Evolutionary conservation across 2,888 invertebrate species (phyloP).

Genomic region (Drosophila rubida): DNA sequence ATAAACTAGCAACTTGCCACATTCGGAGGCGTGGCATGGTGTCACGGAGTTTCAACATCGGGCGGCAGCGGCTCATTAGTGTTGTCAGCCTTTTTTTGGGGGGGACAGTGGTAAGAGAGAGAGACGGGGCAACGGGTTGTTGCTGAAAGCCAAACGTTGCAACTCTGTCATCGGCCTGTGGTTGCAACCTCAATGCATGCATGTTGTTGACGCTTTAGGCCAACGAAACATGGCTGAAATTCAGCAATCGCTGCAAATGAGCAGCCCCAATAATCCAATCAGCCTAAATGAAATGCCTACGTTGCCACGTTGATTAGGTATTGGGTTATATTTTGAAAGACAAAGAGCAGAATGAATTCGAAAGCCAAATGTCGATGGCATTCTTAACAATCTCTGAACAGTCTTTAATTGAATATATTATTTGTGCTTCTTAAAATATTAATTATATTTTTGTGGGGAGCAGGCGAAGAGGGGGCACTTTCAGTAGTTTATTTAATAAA

Average conservation of each 20-base stretch:
- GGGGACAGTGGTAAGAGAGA: not conserved
- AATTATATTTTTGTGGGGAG: too few species aligned
- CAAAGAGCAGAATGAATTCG: not conserved
- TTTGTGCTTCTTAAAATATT: too few species aligned
- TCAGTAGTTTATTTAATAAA: too few species aligned
- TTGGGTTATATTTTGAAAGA: not conserved
- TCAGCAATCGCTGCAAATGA: not conserved
- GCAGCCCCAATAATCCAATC: not conserved
- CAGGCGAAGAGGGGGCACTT: too few species aligned
- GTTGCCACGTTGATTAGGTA: not conserved
- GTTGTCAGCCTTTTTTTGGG: constrained; percentile 56
- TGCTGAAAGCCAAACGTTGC: constrained; percentile 24
- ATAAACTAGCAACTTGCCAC: constrained; percentile 64
- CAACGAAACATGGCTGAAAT: not conserved
- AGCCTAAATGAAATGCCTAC: not conserved
- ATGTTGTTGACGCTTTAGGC: constrained; percentile 48
- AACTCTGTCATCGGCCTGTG: constrained; percentile 56
- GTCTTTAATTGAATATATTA: not conserved
- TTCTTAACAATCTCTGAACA: not conserved
- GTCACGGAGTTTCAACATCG: constrained; percentile 3
- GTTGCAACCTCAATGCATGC: constrained; percentile 31
- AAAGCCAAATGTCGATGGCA: not conserved
- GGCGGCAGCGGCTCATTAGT: constrained; percentile 66
- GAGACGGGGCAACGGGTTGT: not conserved
- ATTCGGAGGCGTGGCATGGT: constrained; percentile 1